Evolutionary conservation across 92 coral and sea anemone species (phyloP), one percentile per base, ranked within the genome.

Genomic region (Muricea muricata): DNA sequence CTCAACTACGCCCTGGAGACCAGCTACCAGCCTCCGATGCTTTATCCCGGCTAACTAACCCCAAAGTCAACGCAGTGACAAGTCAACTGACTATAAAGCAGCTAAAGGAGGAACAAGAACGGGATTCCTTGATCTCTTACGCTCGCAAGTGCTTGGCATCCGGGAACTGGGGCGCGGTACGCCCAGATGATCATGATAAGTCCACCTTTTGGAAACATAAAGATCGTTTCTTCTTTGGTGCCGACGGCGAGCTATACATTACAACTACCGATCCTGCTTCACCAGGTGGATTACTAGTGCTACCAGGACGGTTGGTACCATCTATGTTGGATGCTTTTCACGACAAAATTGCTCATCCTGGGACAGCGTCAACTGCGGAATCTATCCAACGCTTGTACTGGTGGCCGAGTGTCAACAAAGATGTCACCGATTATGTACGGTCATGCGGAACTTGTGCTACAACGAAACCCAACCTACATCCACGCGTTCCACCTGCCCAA

Each of bases 31-130:
- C 14, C 8, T 42, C 50, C 14, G 50, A 42, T 58, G 67, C 67
- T 25, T 21, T 58, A 18, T 58, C 67, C 23, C 67, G 67, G 30
- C 67, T 58, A 25, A 6, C 67, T 7, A 58, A 9, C 21, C 23
- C 67, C 21, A 58, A 65, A 33, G 72, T 65, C 33, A 65, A 65
- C 34, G 72, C 72, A 65, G 72, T 65, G 34, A 65, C 72, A 33
- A 28, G 72, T 65, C 72, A 33, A 65, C 33, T 65, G 72, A 65
- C 72, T 28, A 65, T 58, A 21, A 28, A 65, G 33, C 33, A 65
- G 29, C 6, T 65, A 33, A 14, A 65, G 28, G 67, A 25, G 6
- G 67, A 58, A 25, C 67, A 65, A 65, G 72, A 65, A 26, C 72
- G 72, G 72, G 72, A 65, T 34, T 13, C 33, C 18, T 25, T 65